phyloP scores from a whole-genome alignment of 1,140 invertebrate genomes.

The Radopholus similis region DNA sequence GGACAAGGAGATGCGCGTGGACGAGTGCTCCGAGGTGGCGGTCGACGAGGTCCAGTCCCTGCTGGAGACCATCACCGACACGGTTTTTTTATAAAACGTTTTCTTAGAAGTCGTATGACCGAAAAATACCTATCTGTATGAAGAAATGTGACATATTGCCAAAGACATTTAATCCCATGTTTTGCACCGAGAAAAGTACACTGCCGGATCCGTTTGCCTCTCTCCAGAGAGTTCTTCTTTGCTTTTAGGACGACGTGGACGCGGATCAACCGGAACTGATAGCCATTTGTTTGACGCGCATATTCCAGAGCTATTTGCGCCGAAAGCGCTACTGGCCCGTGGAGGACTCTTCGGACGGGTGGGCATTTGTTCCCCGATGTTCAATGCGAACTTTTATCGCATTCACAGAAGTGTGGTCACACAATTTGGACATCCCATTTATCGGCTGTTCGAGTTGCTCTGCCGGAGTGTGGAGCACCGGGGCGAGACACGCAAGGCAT shows the following conservation, averaged over 20 bases:
- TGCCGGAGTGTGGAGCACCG: conserved; percentile 12
- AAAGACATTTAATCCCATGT: too few species aligned
- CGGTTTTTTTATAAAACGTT: conserved; percentile 19
- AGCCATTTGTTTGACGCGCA: conserved; percentile 25
- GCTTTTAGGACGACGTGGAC: conserved; percentile 10
- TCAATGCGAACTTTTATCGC: neutral
- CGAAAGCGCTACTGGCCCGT: neutral
- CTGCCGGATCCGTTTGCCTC: neutral
- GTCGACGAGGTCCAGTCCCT: conserved; percentile 22
- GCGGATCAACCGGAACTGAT: conserved; percentile 20
- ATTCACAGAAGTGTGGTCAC: conserved; percentile 6
- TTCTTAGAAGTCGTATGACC: too few species aligned
- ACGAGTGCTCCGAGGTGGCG: neutral
- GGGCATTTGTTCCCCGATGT: neutral
- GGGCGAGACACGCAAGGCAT: conserved; percentile 16
- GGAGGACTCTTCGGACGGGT: conserved; percentile 21
- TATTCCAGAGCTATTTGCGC: conserved; percentile 19
- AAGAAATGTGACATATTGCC: too few species aligned
- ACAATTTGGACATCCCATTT: conserved; percentile 18
- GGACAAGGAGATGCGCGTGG: conserved; percentile 13
- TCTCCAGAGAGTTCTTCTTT: neutral
- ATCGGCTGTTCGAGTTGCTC: conserved; percentile 16
- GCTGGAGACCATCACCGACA: conserved; percentile 5
- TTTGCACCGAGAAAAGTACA: too few species aligned
- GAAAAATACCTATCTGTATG: too few species aligned